These are phyloP conservation scores for Anableps anableps DNA, from an alignment of 2,797 vertebrate genomes.

Conservation along the genomic window DNA sequence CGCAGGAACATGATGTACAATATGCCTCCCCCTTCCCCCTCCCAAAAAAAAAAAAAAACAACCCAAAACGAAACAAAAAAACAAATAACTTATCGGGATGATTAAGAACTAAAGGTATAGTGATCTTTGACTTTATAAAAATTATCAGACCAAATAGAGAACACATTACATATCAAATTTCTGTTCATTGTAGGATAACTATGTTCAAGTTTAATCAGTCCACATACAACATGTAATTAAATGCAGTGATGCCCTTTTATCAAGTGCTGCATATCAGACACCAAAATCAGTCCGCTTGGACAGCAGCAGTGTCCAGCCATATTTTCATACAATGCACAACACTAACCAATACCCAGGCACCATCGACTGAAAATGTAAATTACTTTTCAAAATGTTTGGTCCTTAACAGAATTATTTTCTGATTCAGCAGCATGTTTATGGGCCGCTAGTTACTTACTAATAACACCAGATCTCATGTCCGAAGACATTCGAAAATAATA, in stretches of 20 bases:
- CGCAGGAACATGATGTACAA: too few species aligned
- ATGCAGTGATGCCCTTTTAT: not conserved
- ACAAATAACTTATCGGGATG: not conserved
- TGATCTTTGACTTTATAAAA: not conserved
- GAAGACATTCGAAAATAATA: not conserved
- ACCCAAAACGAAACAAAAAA: not conserved
- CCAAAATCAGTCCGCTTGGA: not conserved
- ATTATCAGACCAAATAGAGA: not conserved
- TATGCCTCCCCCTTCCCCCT: too few species aligned
- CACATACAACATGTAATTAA: not conserved
- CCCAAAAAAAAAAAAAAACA: too few species aligned
- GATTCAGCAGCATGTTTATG: too few species aligned
- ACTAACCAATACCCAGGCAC: not conserved
- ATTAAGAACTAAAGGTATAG: not conserved
- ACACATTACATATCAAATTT: not conserved
- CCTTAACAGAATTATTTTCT: too few species aligned
- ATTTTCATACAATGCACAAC: not conserved
- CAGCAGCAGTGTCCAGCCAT: not conserved
- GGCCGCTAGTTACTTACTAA: not conserved
- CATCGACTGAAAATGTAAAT: not conserved
- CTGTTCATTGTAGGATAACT: not conserved
- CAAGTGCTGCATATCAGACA: not conserved
- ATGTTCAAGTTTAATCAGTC: not conserved
- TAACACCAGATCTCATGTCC: not conserved
- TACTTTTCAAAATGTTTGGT: not conserved